Percentiles rank a stretch among this genome's conserved stretches.
Evolutionary conservation across 2,113 vertebrate genomes (phyloP).

Genomic region (Dendrocopos noguchii): DNA sequence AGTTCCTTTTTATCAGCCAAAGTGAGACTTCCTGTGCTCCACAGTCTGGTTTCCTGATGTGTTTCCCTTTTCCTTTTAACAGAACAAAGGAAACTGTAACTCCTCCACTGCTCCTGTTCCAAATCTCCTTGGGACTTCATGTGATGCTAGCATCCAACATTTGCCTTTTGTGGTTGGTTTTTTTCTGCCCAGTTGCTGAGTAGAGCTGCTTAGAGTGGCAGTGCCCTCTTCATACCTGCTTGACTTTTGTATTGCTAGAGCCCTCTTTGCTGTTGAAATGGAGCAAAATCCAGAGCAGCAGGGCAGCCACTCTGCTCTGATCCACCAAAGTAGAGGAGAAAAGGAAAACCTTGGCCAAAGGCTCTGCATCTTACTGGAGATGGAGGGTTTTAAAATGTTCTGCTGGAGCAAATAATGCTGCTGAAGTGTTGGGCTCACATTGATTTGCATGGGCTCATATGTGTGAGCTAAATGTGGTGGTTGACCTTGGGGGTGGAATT

Average conservation of each 20-base stretch:
- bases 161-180: background rate
- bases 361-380: background rate
- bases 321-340: background rate
- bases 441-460: background rate
- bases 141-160: constrained; percentile 25
- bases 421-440: background rate
- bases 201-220: background rate
- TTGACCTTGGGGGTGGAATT: background rate
- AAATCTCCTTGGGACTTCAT: constrained; percentile 71
- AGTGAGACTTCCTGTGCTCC: constrained; percentile 92
- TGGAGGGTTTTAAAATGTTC: background rate
- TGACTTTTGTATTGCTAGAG: background rate
- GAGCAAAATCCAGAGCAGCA: background rate
- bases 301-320: background rate
- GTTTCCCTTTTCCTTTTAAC: constrained; percentile 93
- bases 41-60: constrained; percentile 94
- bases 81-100: constrained; percentile 91
- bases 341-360: background rate
- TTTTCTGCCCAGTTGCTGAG: background rate
- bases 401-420: background rate
- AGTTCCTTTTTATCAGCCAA: constrained; percentile 87
- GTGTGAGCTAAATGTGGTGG: background rate
- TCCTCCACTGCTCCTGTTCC: constrained; percentile 68
- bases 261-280: background rate
- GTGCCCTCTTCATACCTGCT: background rate